A percentile compares a stretch with the other conserved stretches of the same genome.
Evolutionary conservation across 2,888 invertebrate species (phyloP).

Genomic region (Andrena praecox): DNA sequence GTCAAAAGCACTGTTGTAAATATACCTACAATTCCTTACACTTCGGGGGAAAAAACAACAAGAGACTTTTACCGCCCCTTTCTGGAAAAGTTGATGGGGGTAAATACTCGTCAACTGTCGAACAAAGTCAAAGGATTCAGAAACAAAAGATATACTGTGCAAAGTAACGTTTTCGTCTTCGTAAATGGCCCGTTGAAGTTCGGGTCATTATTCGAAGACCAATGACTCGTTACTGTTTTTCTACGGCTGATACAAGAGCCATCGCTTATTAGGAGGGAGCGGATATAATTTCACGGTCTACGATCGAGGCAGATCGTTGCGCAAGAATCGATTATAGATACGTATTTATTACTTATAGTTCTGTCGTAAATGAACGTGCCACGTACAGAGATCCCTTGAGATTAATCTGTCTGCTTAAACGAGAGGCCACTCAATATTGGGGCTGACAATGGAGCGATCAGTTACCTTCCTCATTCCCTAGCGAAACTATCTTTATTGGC

Average conservation of each 20-base stretch:
- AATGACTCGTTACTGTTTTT: conserved; percentile 35
- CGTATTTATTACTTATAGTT: conserved; percentile 52
- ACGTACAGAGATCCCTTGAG: conserved; percentile 44
- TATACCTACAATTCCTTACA: too few relatives aligned
- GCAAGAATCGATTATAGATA: conserved; percentile 42
- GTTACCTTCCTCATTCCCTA: conserved; percentile 61
- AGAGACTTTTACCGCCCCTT: too few relatives aligned
- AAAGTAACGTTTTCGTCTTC: background rate
- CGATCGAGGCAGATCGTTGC: conserved; percentile 56
- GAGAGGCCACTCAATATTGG: conserved; percentile 60
- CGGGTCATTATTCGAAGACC: conserved; percentile 4
- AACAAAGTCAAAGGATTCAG: too few relatives aligned
- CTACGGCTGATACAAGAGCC: conserved; percentile 9
- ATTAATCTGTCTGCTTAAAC: conserved; percentile 60
- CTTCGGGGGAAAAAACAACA: too few relatives aligned
- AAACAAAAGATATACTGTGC: background rate
- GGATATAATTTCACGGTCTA: conserved; percentile 70
- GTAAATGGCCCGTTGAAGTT: conserved; percentile 29
- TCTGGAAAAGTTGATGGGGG: too few relatives aligned
- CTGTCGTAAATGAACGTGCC: conserved; percentile 38
- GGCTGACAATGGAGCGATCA: conserved; percentile 61
- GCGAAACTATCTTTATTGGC: conserved; percentile 65
- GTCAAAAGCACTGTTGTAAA: too few relatives aligned
- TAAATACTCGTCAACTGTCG: too few relatives aligned
- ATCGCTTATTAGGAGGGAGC: conserved; percentile 32